phyloP scores from a whole-genome alignment of 2,888 invertebrate genomes.

The Cheilosia pagana region DNA sequence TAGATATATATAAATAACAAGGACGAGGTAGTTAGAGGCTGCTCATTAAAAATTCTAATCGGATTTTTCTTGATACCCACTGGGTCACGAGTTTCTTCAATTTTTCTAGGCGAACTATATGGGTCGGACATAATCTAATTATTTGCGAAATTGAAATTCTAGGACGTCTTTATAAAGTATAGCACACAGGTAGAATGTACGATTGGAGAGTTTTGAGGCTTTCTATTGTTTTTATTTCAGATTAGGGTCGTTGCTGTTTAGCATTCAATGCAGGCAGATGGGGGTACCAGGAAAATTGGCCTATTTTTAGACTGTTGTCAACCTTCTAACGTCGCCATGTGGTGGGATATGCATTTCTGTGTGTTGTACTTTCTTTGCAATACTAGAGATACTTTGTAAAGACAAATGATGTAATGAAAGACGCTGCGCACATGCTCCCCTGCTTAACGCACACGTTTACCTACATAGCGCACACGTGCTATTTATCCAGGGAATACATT shows the following conservation, averaged over 20 bases:
- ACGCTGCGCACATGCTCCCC: no score
- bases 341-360: no score
- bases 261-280: neutral
- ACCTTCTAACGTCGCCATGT: no score
- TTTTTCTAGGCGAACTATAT: conserved; percentile 41
- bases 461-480: neutral
- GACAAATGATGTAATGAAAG: no score
- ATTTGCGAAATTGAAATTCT: conserved; percentile 70
- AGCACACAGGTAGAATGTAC: conserved; percentile 32
- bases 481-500: neutral
- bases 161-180: conserved; percentile 8
- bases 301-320: no score
- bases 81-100: conserved; percentile 53
- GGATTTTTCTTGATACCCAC: conserved; percentile 62
- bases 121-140: conserved; percentile 70
- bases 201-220: conserved; percentile 12
- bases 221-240: conserved; percentile 26
- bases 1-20: neutral
- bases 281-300: neutral
- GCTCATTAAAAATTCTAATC: conserved; percentile 75
- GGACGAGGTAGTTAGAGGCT: conserved; percentile 24
- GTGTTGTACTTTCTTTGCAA: no score
- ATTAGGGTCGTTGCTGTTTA: neutral
- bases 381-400: no score
- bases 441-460: neutral